Evolutionary conservation across 2,113 vertebrate genomes (phyloP).

Genomic region (Catharus minimus): DNA sequence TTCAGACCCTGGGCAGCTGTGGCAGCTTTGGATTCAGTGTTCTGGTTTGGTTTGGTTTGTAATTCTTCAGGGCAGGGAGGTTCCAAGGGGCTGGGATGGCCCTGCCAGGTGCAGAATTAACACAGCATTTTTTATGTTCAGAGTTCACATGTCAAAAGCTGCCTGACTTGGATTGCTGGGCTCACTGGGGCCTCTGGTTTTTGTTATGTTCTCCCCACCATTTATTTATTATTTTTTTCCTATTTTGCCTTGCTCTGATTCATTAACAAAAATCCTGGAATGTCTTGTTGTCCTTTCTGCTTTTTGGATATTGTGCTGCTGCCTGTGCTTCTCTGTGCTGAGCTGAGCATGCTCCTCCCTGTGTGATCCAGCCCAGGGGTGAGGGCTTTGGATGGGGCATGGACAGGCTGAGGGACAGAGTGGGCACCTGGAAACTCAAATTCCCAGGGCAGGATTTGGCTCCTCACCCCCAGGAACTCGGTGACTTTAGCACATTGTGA

Average conservation of each 20-base stretch:
- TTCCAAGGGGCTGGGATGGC: neutral
- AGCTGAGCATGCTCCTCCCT: slow-evolving; percentile 30
- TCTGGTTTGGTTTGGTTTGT: neutral
- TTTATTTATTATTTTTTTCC: neutral
- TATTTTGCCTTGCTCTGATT: slow-evolving; percentile 1
- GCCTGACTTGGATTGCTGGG: slow-evolving; percentile 10
- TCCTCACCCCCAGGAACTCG: neutral
- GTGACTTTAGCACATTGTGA: neutral
- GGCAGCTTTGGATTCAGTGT: neutral
- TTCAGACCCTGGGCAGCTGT: neutral
- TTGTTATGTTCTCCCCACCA: neutral
- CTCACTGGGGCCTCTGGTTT: neutral
- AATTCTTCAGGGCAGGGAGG: neutral
- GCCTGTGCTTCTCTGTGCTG: slow-evolving; percentile 27
- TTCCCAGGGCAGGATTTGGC: neutral
- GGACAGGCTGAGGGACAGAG: neutral
- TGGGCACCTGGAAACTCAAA: neutral
- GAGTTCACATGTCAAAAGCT: neutral
- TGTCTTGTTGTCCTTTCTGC: neutral
- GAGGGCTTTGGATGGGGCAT: neutral
- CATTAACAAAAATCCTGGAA: slow-evolving; percentile 43
- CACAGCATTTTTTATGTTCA: slow-evolving; percentile 60
- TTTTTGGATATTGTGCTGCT: neutral
- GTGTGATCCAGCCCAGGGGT: neutral
- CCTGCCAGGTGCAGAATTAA: neutral